Base-by-base conservation (phyloP, 2,888 invertebrate genomes). In the Ecliptopera silaceata region DNA sequence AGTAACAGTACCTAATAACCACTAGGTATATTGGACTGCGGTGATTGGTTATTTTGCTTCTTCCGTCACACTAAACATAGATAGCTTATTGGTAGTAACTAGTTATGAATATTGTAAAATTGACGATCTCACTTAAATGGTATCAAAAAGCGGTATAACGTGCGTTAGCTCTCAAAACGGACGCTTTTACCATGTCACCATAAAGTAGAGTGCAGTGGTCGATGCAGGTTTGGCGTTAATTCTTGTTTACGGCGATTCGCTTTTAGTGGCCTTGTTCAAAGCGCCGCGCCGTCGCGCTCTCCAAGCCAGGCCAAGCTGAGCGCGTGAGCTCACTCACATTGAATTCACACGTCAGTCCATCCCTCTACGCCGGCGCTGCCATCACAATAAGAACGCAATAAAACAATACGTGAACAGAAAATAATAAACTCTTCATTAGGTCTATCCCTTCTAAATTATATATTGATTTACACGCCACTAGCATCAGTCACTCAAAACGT, bases 191-290 rank as follows among this genome's bases (percentile, higher is more conserved):
- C 82, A 79, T 79, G 80, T 82, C 83, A 75, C 82, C 77, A 84
- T 87, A 88, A 86, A 88, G 84, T 82, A 80, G 85, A 88, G 86
- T 88, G 87, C 86, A 82, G 75, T 74, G 80, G 81, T 84, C 82
- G 79, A 81, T 85, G 84, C 85, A 83, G 82, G 86, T 87, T 86
- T 79, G 82, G 83, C 81, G 78, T 82, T 88, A 87, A 89, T 87
- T 85, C 88, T 87, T 85, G 85, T 88, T 90, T 89, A 90, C 87
- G 84, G 81, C 87, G 81, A 84, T 77, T 83, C 84, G 87, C 86
- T 89, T 89, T 90, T 89, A 88, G 86, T 85, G 82, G 78, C 75
- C 66, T 72, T 84, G 82, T 82, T 80, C 77, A 73, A 77, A 79
- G 77, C 77, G 69, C 39, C 32, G 59, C 63, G 68, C 44, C 26